Evolutionary conservation across 1,140 invertebrate species (phyloP).

Genomic region (Leptinotarsa texana): DNA sequence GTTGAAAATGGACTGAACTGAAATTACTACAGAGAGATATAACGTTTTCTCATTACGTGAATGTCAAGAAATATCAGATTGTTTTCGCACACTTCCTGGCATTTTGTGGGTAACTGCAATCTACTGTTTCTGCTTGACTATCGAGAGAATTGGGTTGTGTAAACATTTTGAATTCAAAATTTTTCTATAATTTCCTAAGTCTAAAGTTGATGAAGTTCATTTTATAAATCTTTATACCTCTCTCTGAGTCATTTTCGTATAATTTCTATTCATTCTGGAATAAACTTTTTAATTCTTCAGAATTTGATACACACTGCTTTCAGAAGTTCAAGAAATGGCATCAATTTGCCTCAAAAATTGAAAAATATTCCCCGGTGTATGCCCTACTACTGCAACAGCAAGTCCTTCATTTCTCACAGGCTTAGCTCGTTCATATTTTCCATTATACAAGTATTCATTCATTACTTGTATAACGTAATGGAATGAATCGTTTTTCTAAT

Average conservation of each 20-base stretch:
- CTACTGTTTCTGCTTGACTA: too few relatives aligned
- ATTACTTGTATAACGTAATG: neutral
- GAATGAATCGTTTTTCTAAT: neutral
- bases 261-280: neutral
- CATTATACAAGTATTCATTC: neutral
- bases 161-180: too few relatives aligned
- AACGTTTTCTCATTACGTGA: too few relatives aligned
- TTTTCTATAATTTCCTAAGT: too few relatives aligned
- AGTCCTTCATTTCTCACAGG: constrained; percentile 8
- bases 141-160: too few relatives aligned
- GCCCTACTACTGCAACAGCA: neutral
- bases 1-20: too few relatives aligned
- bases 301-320: neutral
- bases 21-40: too few relatives aligned
- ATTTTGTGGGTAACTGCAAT: too few relatives aligned
- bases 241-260: neutral
- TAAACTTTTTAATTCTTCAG: neutral
- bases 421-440: neutral
- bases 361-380: neutral
- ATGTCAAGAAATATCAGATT: too few relatives aligned
- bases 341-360: neutral
- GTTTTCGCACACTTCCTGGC: too few relatives aligned
- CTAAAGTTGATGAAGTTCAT: neutral
- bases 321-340: neutral
- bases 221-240: neutral